A percentile compares a stretch with the other conserved stretches of the same genome.
Evolutionary conservation across 2,113 vertebrate species (phyloP).

Genomic region (Otolemur garnettii): DNA sequence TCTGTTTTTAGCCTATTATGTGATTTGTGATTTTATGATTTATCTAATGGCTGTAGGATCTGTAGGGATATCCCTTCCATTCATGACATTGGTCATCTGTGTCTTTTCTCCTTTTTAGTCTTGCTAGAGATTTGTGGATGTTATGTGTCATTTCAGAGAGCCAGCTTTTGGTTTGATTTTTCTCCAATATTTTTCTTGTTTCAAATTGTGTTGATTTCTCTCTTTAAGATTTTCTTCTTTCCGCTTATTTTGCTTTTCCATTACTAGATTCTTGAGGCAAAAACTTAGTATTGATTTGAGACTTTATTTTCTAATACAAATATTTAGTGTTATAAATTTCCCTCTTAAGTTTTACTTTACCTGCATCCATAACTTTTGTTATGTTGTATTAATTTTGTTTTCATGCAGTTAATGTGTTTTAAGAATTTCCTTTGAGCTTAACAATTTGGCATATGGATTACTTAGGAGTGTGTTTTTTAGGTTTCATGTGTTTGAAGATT

Average conservation of each 20-base stretch:
- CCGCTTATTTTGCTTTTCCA: background rate
- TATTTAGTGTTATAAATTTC: background rate
- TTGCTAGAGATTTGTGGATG: background rate
- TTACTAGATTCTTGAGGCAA: background rate
- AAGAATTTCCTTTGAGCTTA: background rate
- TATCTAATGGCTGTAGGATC: background rate
- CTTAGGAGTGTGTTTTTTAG: slow-evolving; percentile 8
- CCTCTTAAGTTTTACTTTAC: background rate
- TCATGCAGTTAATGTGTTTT: background rate
- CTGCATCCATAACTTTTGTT: background rate
- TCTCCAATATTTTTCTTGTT: background rate
- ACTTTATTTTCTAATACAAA: background rate
- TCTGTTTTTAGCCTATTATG: background rate
- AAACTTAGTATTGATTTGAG: background rate
- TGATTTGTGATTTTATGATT: too few species aligned
- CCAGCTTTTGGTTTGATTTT: background rate
- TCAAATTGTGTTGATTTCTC: background rate
- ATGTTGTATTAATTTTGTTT: background rate
- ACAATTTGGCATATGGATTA: background rate
- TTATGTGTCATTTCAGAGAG: background rate
- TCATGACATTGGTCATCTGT: background rate
- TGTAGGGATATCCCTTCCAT: background rate
- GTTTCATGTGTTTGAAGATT: background rate
- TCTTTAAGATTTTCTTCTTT: background rate
- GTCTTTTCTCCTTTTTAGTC: background rate